These are phyloP conservation scores for Phania funesta DNA, from an alignment of 2,888 invertebrate genomes.

Conservation along the genomic window DNA sequence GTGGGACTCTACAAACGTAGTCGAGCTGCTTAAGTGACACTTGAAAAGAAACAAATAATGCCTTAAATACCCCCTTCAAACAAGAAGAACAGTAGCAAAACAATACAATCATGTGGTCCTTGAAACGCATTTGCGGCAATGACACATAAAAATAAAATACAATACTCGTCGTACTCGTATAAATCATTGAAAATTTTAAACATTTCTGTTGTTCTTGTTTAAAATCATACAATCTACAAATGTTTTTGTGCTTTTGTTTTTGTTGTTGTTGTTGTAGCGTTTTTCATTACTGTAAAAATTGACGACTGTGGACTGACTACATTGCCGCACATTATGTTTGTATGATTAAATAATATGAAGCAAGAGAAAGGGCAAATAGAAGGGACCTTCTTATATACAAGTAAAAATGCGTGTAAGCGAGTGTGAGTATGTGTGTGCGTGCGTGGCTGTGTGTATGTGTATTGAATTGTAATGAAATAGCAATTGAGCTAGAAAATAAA, in stretches of 20 bases:
- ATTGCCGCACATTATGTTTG: neutral
- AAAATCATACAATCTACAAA: slow-evolving; percentile 50
- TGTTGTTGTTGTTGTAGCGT: neutral
- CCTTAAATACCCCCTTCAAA: slow-evolving; percentile 67
- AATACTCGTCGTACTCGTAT: slow-evolving; percentile 23
- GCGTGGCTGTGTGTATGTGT: slow-evolving; percentile 64
- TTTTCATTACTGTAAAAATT: slow-evolving; percentile 15
- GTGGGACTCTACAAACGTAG: slow-evolving; percentile 32
- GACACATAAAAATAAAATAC: slow-evolving; percentile 68
- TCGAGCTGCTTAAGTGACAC: slow-evolving; percentile 52
- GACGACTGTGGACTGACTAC: slow-evolving; percentile 29
- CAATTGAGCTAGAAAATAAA: slow-evolving; percentile 58
- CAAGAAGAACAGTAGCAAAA: slow-evolving; percentile 23
- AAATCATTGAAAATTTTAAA: slow-evolving; percentile 60
- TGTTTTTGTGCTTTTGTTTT: neutral
- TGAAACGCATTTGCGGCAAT: slow-evolving; percentile 69
- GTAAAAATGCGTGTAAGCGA: neutral
- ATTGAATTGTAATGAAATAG: slow-evolving; percentile 75
- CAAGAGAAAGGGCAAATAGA: slow-evolving; percentile 1
- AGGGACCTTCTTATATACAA: slow-evolving; percentile 31
- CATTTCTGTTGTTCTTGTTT: slow-evolving; percentile 43
- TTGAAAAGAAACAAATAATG: slow-evolving; percentile 71
- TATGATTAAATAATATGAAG: slow-evolving; percentile 4
- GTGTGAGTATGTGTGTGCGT: slow-evolving; percentile 1
- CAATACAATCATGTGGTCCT: slow-evolving; percentile 63